Percentiles rank a stretch among this genome's conserved stretches.
Conservation (phyloP, 2,888 invertebrate genomes). For the Dryocosmus kuriphilus region DNA sequence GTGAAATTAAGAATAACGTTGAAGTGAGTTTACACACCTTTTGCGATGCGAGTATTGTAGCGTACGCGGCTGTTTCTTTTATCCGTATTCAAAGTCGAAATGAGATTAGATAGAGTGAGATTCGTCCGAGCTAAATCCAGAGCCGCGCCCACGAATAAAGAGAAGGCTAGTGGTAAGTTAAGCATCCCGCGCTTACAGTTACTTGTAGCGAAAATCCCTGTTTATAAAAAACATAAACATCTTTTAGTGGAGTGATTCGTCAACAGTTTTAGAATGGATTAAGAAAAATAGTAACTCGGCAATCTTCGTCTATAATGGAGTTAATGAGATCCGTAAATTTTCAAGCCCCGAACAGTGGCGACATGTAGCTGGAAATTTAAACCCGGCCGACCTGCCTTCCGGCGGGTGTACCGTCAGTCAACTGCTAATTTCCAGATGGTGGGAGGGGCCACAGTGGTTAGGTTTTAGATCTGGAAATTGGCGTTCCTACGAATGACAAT, state of each 20-base stretch:
- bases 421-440: slow-evolving; percentile 60
- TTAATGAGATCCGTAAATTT: slow-evolving; percentile 57
- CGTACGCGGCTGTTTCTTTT: too few species aligned
- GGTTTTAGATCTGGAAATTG: slow-evolving; percentile 52
- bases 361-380: slow-evolving; percentile 64
- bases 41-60: too few species aligned
- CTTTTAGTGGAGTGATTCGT: slow-evolving; percentile 63
- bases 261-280: slow-evolving; percentile 41
- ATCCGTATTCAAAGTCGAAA: too few species aligned
- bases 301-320: slow-evolving; percentile 62
- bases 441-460: slow-evolving; percentile 67
- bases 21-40: too few species aligned
- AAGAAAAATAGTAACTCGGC: slow-evolving; percentile 57
- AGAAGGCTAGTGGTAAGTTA: too few species aligned
- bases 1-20: too few species aligned
- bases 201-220: too few species aligned
- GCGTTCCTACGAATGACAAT: slow-evolving; percentile 46
- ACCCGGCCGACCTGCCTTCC: slow-evolving; percentile 69
- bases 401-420: slow-evolving; percentile 62
- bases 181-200: too few species aligned
- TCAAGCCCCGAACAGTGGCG: slow-evolving; percentile 55
- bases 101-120: too few species aligned
- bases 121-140: too few species aligned
- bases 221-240: neutral
- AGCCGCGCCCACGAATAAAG: too few species aligned